Percentiles rank a stretch among this genome's conserved stretches.
Conservation (phyloP, 2,113 vertebrate species). For the Lonchura striata region DNA sequence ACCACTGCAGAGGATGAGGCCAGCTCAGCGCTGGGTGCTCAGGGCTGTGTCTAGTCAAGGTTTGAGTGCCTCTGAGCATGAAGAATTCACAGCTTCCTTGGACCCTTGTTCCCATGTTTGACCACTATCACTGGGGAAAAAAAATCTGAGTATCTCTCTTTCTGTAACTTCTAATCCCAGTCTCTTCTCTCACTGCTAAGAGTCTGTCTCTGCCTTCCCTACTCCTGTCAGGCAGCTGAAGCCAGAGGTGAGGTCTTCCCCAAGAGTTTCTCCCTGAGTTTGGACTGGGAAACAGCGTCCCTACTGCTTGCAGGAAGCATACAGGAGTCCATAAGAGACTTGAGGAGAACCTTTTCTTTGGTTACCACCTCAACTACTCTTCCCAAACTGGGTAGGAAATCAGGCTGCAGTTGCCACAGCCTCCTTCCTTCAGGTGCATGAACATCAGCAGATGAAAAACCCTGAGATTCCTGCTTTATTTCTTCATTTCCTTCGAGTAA, state of each 20-base stretch:
- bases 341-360: neutral
- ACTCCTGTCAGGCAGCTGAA: neutral
- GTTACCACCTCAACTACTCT: accelerated
- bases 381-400: neutral
- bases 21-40: neutral
- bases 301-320: neutral
- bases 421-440: accelerated
- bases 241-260: neutral
- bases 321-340: neutral
- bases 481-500: neutral
- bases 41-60: neutral
- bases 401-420: neutral
- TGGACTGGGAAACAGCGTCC: neutral
- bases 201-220: neutral
- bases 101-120: neutral
- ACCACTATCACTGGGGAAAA: accelerated
- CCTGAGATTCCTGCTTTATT: neutral
- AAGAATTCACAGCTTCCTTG: neutral
- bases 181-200: neutral
- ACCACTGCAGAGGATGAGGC: neutral
- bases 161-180: neutral
- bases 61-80: neutral
- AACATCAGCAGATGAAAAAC: neutral
- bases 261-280: neutral
- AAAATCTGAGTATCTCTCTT: neutral